phyloP scores from a whole-genome alignment of 1,140 invertebrate species.

The Myzus persicae region DNA sequence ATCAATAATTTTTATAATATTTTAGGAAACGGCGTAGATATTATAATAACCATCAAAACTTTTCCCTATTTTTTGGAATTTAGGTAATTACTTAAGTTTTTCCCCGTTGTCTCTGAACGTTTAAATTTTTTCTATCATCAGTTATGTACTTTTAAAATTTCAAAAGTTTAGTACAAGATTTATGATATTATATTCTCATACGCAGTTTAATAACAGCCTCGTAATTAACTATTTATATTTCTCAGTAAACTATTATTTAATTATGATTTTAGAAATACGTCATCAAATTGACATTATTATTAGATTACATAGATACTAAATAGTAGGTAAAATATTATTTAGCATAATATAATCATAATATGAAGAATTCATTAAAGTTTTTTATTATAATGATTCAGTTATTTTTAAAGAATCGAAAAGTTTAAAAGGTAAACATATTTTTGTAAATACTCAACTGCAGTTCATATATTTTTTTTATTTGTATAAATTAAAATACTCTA shows the following conservation, averaged over 20 bases:
- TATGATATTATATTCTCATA: neutral
- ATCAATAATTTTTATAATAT: neutral
- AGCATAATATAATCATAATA: neutral
- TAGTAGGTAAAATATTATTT: neutral
- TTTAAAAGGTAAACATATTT: neutral
- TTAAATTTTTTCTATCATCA: neutral
- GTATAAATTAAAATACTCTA: neutral
- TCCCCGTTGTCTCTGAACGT: too few relatives aligned
- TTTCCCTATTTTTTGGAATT: neutral
- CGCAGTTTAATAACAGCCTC: neutral
- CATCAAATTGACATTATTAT: neutral
- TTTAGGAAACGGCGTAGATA: neutral
- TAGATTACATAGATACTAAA: neutral
- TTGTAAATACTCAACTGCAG: neutral
- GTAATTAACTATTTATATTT: neutral
- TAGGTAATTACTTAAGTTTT: constrained; percentile 36
- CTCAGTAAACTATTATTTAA: neutral
- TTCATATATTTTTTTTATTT: neutral
- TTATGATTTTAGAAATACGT: neutral
- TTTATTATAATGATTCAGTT: neutral
- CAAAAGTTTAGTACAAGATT: neutral
- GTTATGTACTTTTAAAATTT: constrained; percentile 11
- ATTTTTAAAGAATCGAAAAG: neutral
- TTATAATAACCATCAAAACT: neutral
- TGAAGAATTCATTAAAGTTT: neutral